Evolutionary conservation across 2,888 invertebrate genomes (phyloP).

Genomic region (Caenorhabditis drosophilae): DNA sequence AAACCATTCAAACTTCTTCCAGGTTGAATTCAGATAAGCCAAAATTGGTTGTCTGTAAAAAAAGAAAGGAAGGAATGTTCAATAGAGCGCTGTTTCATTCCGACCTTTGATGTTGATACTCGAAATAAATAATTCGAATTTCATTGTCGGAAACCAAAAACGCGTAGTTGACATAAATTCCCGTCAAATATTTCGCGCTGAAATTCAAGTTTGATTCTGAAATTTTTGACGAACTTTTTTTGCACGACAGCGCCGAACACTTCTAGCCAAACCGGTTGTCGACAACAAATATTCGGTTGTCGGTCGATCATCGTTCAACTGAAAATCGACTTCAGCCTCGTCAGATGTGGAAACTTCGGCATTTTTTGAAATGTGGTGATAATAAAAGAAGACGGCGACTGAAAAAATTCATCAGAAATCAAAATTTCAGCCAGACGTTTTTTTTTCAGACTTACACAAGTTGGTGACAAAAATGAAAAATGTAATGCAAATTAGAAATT

Average conservation of each 20-base stretch:
- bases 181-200: slow-evolving; percentile 18
- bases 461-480: no score
- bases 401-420: no score
- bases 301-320: slow-evolving; percentile 4
- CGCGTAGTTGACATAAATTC: slow-evolving; percentile 38
- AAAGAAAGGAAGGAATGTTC: background rate
- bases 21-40: background rate
- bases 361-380: background rate
- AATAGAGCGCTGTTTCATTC: background rate
- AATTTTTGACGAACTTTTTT: no score
- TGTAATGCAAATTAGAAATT: no score
- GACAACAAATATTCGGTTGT: slow-evolving; percentile 1
- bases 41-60: background rate
- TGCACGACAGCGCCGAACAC: no score
- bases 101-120: slow-evolving; percentile 30
- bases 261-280: background rate
- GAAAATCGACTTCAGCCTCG: slow-evolving; percentile 6
- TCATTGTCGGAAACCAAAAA: slow-evolving; percentile 31
- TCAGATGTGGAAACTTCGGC: background rate
- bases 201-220: slow-evolving; percentile 2
- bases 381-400: background rate
- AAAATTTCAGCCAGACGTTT: no score
- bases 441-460: no score
- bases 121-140: slow-evolving; percentile 24
- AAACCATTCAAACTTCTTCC: slow-evolving; percentile 9